Percentiles rank a stretch among this genome's conserved stretches.
Conservation (phyloP, 2,113 vertebrate genomes). For the Muntiacus muntjak region DNA sequence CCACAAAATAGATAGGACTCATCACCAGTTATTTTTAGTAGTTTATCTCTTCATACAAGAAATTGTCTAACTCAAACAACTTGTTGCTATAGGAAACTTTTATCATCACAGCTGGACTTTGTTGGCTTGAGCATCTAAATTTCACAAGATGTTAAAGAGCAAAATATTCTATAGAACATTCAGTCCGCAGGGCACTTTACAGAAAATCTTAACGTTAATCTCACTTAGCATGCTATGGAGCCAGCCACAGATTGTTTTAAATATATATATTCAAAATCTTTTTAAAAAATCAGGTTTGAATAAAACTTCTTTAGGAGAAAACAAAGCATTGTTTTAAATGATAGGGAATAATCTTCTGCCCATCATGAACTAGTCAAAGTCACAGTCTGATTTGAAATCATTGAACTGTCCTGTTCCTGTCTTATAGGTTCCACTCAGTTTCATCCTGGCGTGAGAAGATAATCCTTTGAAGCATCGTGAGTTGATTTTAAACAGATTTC, state of each 20-base stretch:
- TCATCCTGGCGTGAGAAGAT: constrained; percentile 93
- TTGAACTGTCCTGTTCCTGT: constrained; percentile 21
- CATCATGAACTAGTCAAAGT: background rate
- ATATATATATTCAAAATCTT: background rate
- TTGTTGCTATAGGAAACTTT: background rate
- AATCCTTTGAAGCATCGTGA: constrained; percentile 71
- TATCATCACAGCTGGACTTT: background rate
- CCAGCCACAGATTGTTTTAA: background rate
- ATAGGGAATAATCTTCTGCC: background rate
- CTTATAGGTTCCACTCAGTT: constrained; percentile 87
- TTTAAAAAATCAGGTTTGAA: background rate
- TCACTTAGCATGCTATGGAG: background rate
- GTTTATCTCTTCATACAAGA: background rate
- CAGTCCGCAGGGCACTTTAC: background rate
- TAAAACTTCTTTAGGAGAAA: background rate
- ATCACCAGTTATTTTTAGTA: background rate
- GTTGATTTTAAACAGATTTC: constrained; percentile 83
- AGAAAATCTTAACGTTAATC: background rate
- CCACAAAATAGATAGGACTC: background rate
- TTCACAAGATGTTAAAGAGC: constrained; percentile 4
- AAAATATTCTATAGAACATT: background rate
- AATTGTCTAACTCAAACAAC: background rate
- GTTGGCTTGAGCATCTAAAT: background rate
- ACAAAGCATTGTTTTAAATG: background rate
- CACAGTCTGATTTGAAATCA: background rate